Evolutionary conservation across 2,888 invertebrate genomes (phyloP).

Genomic region (Hirtodrosophila alboralis): DNA sequence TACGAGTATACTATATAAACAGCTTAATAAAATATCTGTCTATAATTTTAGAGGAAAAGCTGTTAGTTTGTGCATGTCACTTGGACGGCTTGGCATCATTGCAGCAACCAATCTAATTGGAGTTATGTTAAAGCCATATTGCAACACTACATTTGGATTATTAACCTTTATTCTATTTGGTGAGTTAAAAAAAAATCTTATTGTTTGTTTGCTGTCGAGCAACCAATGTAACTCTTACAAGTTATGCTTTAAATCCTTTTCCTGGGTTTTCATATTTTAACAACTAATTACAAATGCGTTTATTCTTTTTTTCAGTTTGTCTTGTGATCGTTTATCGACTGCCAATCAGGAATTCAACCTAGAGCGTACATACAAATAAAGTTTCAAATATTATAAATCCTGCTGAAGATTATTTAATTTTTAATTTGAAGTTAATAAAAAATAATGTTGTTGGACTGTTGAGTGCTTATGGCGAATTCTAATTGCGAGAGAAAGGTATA

Average conservation of each 20-base stretch:
- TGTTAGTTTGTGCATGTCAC: constrained; percentile 72
- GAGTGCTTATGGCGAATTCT: too few species aligned
- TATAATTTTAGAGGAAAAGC: constrained; percentile 71
- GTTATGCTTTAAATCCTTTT: neutral
- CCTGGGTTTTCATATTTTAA: neutral
- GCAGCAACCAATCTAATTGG: constrained; percentile 77
- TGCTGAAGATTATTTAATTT: too few species aligned
- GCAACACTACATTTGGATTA: constrained; percentile 72
- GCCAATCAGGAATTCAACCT: constrained; percentile 69
- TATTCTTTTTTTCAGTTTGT: constrained; percentile 61
- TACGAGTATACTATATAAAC: neutral
- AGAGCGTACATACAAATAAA: constrained; percentile 3
- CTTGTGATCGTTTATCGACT: constrained; percentile 61
- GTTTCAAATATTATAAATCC: too few species aligned
- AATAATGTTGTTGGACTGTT: too few species aligned
- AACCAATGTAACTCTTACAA: too few species aligned
- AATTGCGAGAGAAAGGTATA: too few species aligned
- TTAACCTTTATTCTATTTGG: constrained; percentile 68
- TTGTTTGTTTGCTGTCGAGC: neutral
- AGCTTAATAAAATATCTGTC: neutral
- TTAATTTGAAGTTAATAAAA: too few species aligned
- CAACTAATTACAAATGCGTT: neutral
- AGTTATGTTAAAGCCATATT: constrained; percentile 65
- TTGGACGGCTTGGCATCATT: constrained; percentile 77
- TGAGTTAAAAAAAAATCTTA: constrained; percentile 30